Percentiles rank a stretch among this genome's conserved stretches.
phyloP scores from a whole-genome alignment of 2,888 invertebrate genomes.

The Cosmia pyralina region DNA sequence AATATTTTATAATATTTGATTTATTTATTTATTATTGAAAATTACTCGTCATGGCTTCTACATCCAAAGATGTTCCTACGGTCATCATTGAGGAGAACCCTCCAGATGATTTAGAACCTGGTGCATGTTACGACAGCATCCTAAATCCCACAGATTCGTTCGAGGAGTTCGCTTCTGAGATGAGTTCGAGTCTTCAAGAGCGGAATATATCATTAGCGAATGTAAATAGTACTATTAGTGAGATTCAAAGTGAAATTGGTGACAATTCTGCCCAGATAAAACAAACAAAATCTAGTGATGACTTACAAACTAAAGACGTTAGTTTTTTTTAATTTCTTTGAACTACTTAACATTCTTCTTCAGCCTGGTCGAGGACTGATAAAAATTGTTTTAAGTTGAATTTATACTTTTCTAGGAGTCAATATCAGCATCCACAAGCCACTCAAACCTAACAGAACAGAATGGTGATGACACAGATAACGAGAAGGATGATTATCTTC shows the following conservation, averaged over 20 bases:
- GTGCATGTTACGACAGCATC: slow-evolving; percentile 91
- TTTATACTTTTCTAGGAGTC: slow-evolving; percentile 72
- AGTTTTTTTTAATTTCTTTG: slow-evolving; percentile 53
- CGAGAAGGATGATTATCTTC: slow-evolving; percentile 91
- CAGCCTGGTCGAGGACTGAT: neutral
- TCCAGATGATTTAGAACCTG: slow-evolving; percentile 82
- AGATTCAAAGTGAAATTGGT: slow-evolving; percentile 90
- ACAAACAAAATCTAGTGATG: slow-evolving; percentile 81
- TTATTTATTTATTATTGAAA: slow-evolving; percentile 52
- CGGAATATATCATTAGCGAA: slow-evolving; percentile 84
- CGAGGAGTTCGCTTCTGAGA: slow-evolving; percentile 92
- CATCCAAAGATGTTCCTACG: slow-evolving; percentile 78
- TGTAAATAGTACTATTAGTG: slow-evolving; percentile 90
- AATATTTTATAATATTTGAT: slow-evolving; percentile 52
- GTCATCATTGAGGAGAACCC: slow-evolving; percentile 70
- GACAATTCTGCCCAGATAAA: slow-evolving; percentile 76
- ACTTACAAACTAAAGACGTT: slow-evolving; percentile 84
- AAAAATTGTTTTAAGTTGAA: neutral
- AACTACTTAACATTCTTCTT: neutral
- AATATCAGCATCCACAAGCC: slow-evolving; percentile 82
- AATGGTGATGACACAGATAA: slow-evolving; percentile 78
- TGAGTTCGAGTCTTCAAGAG: slow-evolving; percentile 92
- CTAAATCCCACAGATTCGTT: slow-evolving; percentile 93
- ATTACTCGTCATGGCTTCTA: slow-evolving; percentile 80
- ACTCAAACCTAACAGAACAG: slow-evolving; percentile 79